Evolutionary conservation across 23 tunicate genomes (phyloP), one percentile per base, ranked within the genome.

Genomic region (Styela clava): DNA sequence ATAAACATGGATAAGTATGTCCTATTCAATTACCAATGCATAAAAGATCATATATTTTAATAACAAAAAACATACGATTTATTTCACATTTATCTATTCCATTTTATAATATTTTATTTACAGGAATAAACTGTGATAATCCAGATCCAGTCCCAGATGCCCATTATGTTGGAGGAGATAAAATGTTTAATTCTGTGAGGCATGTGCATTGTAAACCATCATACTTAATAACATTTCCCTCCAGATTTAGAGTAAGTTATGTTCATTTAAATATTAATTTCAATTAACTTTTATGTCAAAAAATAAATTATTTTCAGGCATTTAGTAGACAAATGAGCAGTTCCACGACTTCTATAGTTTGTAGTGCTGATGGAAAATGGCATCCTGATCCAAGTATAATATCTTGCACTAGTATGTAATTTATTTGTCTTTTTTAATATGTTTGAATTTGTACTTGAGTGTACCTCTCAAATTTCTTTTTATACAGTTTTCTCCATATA

Each of bases 281-380:
- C n/a, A n/a, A n/a, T n/a, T n/a, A n/a, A n/a, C n/a, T n/a, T n/a
- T n/a, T n/a, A n/a, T n/a, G n/a, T n/a, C n/a, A n/a, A n/a, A n/a
- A n/a, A n/a, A n/a, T n/a, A n/a, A n/a, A n/a, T n/a, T n/a, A n/a
- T n/a, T 44, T 44, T 5, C 56, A 44, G 56, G 56, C 56, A 7
- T 44, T 44, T 12, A 44, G 56, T 12, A 44, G 56, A 44, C 56
- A 44, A 44, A 7, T 44, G 7, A 44, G 56, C 12, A 44, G 12
- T 12, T 44, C 56, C 56, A 44, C 12, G 56, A 12, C 56, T 5
- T 35, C 52, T 23, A 9, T 83, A 0, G 36, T 28, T 16, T 83
- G 86, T 69, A 36, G 70, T 25, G 24, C 64, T 30, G 78, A 83
- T 62, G 86, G 80, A 28, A 73, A 74, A 44, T 83, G 86, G 86